phyloP scores from a whole-genome alignment of 1,140 invertebrate genomes.

The Gonioctena quinquepunctata region DNA sequence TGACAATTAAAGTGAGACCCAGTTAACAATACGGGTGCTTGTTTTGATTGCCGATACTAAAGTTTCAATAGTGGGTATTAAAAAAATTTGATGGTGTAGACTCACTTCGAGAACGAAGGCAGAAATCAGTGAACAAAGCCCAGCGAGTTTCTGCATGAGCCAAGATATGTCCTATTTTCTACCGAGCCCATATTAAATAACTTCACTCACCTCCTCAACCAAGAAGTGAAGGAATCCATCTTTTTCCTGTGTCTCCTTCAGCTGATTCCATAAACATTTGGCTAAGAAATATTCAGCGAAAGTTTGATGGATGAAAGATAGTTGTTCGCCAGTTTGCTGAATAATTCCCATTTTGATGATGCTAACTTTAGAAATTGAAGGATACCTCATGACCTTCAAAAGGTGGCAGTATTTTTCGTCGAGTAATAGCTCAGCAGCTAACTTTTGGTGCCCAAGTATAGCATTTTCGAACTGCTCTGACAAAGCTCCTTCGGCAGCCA shows the following conservation, averaged over 20 bases:
- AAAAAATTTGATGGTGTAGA: no score
- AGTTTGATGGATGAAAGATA: neutral
- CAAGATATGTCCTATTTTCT: no score
- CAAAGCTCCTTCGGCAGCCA: neutral
- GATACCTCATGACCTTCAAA: neutral
- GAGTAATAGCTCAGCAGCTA: neutral
- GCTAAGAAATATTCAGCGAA: constrained; percentile 5
- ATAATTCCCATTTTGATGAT: neutral
- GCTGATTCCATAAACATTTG: neutral
- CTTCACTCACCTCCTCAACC: no score
- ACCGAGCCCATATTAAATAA: no score
- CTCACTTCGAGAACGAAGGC: no score
- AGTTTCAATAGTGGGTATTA: no score
- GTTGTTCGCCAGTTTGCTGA: neutral
- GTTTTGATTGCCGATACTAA: no score
- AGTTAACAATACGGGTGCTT: no score
- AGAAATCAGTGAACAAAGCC: no score
- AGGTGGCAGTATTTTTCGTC: neutral
- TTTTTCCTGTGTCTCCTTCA: neutral
- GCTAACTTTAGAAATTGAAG: neutral
- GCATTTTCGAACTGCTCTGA: neutral
- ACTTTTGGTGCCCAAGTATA: neutral
- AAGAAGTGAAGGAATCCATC: no score
- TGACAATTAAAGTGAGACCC: no score
- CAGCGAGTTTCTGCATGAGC: no score